These are phyloP conservation scores for Limnephilus auricula DNA, from an alignment of 2,888 invertebrate species.

Conservation along the genomic window DNA sequence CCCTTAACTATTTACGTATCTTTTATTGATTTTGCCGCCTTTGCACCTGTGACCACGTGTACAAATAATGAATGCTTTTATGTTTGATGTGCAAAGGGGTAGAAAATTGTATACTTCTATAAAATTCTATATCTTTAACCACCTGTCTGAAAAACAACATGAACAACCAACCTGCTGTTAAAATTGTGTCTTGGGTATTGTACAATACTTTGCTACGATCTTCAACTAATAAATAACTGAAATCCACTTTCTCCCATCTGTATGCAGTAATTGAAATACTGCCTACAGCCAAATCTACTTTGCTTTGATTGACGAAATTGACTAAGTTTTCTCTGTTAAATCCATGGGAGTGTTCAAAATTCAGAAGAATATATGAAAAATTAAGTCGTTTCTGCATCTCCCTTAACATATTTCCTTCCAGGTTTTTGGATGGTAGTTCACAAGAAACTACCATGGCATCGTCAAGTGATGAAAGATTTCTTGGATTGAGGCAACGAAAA, in stretches of 20 bases:
- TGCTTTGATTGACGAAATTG: background rate
- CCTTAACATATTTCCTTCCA: constrained; percentile 3
- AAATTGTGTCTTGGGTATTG: background rate
- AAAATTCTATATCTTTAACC: background rate
- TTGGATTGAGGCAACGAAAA: background rate
- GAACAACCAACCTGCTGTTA: background rate
- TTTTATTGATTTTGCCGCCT: too few species aligned
- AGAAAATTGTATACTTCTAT: background rate
- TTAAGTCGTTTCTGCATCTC: constrained; percentile 20
- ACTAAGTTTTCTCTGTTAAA: background rate
- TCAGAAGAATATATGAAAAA: constrained; percentile 15
- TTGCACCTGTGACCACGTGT: background rate
- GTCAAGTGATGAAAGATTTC: background rate
- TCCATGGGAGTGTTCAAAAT: background rate
- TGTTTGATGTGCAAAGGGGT: background rate
- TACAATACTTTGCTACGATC: background rate
- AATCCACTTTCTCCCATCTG: constrained; percentile 18
- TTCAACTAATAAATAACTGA: constrained; percentile 25
- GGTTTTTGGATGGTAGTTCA: background rate
- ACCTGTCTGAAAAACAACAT: background rate
- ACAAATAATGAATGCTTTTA: background rate
- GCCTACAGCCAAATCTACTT: constrained; percentile 37
- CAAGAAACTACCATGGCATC: background rate
- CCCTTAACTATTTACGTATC: too few species aligned
- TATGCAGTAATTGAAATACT: constrained; percentile 21